phyloP scores from a whole-genome alignment of 2,888 invertebrate genomes.

The Trachelus troglodyta region DNA sequence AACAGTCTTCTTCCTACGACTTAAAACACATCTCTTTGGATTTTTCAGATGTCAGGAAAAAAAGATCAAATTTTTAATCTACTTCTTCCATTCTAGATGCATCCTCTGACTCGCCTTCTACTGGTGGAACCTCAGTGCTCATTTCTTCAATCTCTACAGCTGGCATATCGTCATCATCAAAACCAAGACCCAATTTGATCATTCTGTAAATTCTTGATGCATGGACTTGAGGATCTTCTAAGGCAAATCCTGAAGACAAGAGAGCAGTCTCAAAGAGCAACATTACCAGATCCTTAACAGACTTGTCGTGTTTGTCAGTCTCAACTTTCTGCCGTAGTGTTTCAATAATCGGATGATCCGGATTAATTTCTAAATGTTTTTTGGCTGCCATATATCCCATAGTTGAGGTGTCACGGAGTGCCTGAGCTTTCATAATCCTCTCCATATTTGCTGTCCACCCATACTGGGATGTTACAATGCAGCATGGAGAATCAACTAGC shows the following conservation, averaged over 20 bases:
- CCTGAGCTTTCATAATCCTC: constrained; percentile 79
- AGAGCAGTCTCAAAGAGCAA: constrained; percentile 76
- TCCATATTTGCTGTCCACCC: constrained; percentile 82
- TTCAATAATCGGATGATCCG: constrained; percentile 75
- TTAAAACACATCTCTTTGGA: constrained; percentile 38
- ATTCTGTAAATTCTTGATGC: constrained; percentile 75
- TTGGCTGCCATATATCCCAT: constrained; percentile 82
- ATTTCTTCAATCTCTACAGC: constrained; percentile 54
- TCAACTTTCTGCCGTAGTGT: constrained; percentile 71
- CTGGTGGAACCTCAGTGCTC: constrained; percentile 65
- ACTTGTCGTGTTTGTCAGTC: constrained; percentile 76
- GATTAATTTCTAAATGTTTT: constrained; percentile 78
- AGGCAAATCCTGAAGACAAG: constrained; percentile 74
- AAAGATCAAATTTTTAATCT: constrained; percentile 67
- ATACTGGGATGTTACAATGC: constrained; percentile 78
- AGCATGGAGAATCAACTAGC: constrained; percentile 76
- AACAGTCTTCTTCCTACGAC: constrained; percentile 37
- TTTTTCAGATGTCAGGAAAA: background rate
- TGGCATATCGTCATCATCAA: constrained; percentile 71
- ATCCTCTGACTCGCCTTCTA: constrained; percentile 72
- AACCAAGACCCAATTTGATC: constrained; percentile 77
- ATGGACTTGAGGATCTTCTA: constrained; percentile 74
- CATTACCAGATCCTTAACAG: constrained; percentile 76
- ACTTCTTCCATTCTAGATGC: constrained; percentile 78
- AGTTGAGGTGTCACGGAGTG: constrained; percentile 74